These are phyloP conservation scores for Sebastes oblongus DNA, from an alignment of 2,797 vertebrate genomes.

Conservation along the genomic window DNA sequence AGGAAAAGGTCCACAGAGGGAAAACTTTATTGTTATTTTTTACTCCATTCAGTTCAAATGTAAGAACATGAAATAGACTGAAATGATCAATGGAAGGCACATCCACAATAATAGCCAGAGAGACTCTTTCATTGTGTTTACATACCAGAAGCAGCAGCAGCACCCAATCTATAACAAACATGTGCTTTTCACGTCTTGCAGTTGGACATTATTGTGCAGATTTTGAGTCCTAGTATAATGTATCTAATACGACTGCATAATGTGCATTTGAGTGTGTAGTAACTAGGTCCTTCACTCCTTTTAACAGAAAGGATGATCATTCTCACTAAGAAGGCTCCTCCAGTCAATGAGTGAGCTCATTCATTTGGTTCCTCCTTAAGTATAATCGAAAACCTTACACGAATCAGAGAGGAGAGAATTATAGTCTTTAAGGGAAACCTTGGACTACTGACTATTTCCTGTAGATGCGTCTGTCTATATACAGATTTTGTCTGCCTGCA, in stretches of 20 bases:
- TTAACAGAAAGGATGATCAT: neutral
- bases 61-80: constrained; percentile 46
- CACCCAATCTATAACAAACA: constrained; percentile 25
- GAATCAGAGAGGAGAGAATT: neutral
- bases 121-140: constrained; percentile 33
- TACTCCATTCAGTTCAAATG: constrained; percentile 34
- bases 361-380: neutral
- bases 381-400: neutral
- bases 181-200: constrained; percentile 54
- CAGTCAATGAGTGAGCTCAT: neutral
- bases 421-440: neutral
- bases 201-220: constrained; percentile 33
- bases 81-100: constrained; percentile 66
- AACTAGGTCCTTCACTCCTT: neutral
- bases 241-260: neutral
- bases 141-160: constrained; percentile 51
- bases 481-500: constrained; percentile 10
- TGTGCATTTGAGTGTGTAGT: constrained; percentile 22
- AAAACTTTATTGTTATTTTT: constrained; percentile 51
- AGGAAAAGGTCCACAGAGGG: neutral
- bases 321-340: neutral
- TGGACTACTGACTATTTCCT: neutral
- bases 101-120: constrained; percentile 31
- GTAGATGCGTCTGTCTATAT: neutral
- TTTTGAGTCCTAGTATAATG: constrained; percentile 16